Percentiles rank a stretch among this genome's conserved stretches.
Conservation (phyloP, 2,113 vertebrate species). For the Paramisgurnus dabryanus region DNA sequence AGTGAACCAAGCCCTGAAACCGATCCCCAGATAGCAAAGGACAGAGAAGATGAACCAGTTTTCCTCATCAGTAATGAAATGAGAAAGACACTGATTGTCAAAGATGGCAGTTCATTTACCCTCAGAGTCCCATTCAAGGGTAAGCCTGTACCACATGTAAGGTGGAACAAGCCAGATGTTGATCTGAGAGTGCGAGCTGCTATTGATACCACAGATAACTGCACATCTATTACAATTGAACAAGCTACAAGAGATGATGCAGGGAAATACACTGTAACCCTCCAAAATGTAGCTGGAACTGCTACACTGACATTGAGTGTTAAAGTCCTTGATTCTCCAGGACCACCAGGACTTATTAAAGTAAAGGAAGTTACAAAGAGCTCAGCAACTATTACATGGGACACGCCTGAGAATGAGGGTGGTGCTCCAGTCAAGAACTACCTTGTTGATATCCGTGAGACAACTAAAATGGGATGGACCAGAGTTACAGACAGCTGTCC, state of each 20-base stretch:
- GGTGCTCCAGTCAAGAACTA: slow-evolving; percentile 96
- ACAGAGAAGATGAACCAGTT: slow-evolving; percentile 92
- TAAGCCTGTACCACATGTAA: slow-evolving; percentile 88
- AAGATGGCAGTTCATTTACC: slow-evolving; percentile 93
- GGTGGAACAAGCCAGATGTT: slow-evolving; percentile 90
- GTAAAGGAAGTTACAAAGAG: slow-evolving; percentile 90
- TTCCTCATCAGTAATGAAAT: slow-evolving; percentile 96
- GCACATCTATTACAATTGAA: slow-evolving; percentile 92
- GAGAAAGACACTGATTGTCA: slow-evolving; percentile 94
- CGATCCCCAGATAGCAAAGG: slow-evolving; percentile 89
- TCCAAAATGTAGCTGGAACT: slow-evolving; percentile 87
- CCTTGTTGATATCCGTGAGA: slow-evolving; percentile 91
- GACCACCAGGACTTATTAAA: slow-evolving; percentile 81
- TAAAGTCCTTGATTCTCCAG: slow-evolving; percentile 95
- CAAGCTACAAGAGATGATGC: slow-evolving; percentile 92
- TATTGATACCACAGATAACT: slow-evolving; percentile 88
- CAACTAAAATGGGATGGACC: slow-evolving; percentile 97
- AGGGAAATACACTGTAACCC: slow-evolving; percentile 91
- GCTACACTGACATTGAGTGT: slow-evolving; percentile 86
- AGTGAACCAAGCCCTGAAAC: slow-evolving; percentile 90
- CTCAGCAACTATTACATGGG: slow-evolving; percentile 89
- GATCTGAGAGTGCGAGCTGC: slow-evolving; percentile 89
- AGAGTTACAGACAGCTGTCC: slow-evolving; percentile 89
- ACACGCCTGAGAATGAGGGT: slow-evolving; percentile 95
- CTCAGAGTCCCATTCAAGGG: slow-evolving; percentile 93